Conservation (phyloP, 2,888 invertebrate species). For the Acrobasis repandana region DNA sequence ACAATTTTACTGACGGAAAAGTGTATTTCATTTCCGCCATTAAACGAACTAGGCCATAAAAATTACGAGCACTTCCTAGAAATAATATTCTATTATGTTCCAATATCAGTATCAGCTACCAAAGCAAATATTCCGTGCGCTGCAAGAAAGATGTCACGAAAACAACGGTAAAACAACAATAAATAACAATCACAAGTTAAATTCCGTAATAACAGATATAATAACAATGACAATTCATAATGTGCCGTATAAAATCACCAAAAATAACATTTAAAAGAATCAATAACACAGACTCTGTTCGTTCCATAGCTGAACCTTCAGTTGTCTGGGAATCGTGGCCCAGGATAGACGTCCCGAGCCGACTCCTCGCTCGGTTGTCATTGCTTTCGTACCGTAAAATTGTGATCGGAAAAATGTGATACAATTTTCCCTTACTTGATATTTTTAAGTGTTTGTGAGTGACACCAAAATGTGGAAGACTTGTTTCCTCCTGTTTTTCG, state of each 20-base stretch:
- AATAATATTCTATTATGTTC: conserved; percentile 1
- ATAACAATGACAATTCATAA: conserved; percentile 31
- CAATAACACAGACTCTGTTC: conserved; percentile 68
- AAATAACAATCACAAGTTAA: conserved; percentile 1
- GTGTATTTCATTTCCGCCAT: conserved; percentile 15
- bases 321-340: conserved; percentile 68
- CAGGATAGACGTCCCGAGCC: conserved; percentile 53
- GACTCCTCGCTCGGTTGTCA: conserved; percentile 42
- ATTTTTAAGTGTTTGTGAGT: conserved; percentile 42
- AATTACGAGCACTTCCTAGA: conserved; percentile 1
- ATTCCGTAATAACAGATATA: conserved; percentile 5
- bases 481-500: conserved; percentile 46
- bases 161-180: neutral
- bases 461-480: conserved; percentile 61
- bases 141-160: neutral
- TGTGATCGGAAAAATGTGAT: conserved; percentile 51
- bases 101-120: neutral
- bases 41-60: conserved; percentile 12
- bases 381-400: conserved; percentile 41
- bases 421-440: conserved; percentile 43
- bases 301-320: conserved; percentile 50
- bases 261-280: conserved; percentile 82
- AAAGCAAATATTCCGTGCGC: neutral
- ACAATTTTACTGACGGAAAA: neutral
- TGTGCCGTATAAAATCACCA: conserved; percentile 68